These are phyloP conservation scores for Melitaea athalia DNA, from an alignment of 2,888 invertebrate genomes.

Conservation along the genomic window DNA sequence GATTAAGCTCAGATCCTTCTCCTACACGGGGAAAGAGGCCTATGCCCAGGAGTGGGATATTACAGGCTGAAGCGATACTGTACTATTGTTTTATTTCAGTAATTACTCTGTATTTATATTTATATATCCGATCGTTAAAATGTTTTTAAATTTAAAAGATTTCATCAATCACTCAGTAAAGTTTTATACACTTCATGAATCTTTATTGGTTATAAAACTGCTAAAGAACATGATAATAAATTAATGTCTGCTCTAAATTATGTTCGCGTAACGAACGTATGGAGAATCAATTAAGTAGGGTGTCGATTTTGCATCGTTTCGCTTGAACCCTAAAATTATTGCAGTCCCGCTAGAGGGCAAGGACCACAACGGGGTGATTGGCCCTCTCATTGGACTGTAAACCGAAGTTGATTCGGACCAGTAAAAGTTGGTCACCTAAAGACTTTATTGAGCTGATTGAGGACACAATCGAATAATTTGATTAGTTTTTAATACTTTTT, in stretches of 20 bases:
- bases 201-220: conserved; percentile 10
- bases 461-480: background rate
- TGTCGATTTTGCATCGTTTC: conserved; percentile 32
- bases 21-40: no score
- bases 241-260: conserved; percentile 12
- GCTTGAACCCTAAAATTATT: conserved; percentile 40
- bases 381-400: conserved; percentile 33
- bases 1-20: no score
- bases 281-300: conserved; percentile 37
- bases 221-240: conserved; percentile 17
- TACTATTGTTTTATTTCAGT: conserved; percentile 5
- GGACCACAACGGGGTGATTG: conserved; percentile 44
- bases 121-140: background rate
- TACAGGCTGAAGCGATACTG: no score
- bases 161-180: background rate
- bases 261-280: conserved; percentile 29
- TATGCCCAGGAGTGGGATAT: no score
- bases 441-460: conserved; percentile 10
- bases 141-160: background rate
- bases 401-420: conserved; percentile 28
- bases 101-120: background rate
- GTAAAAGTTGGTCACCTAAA: conserved; percentile 24
- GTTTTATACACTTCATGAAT: background rate
- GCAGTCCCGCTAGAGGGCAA: conserved; percentile 46
- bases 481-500: background rate